Base-by-base conservation (phyloP, 2,797 vertebrate genomes). In the Semaprochilodus insignis region DNA sequence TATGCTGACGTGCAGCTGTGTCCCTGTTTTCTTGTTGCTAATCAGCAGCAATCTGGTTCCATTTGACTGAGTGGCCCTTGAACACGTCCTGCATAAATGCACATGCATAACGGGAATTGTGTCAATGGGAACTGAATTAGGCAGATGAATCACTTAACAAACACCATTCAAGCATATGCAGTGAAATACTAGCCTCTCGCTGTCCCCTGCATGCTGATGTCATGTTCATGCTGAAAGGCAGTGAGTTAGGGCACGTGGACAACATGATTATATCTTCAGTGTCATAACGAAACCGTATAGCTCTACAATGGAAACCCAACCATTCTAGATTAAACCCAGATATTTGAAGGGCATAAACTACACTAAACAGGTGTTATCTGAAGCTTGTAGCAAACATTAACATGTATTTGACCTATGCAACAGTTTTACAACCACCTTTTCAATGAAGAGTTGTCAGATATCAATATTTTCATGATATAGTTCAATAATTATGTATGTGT, bases 71-170 rank as follows among this genome's bases (percentile, higher is more conserved):
- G 17, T 74, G 11, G 34, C 34, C 52, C 51, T 77, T 73, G 36
- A 65, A 72, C n/a, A 44, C 44, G 63, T 78, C 65, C 60, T 72
- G 81, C 16, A 16, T 77, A 36, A 62, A 79, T 63, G 71, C 60
- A 1, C 48, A 23, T 54, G 52, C 66, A 72, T 44, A 44, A 15
- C 70, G 31, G 55, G 59, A 55, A 59, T 23, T 73, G 31, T 51
- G 65, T 71, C 59, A 72, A 79, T 59, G 21, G 48, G 14, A 73
- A 19, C 2, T 70, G 48, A 80, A 62, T 54, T 54, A 72, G 63
- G 31, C 51, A 44, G 34, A 31, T 13, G 67, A 73, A 78, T 72
- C 51, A 51, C 65, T 76, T 79, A 21, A 63, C 59, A 57, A 57
- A 67, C 44, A 57, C 40, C 71, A 59, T 66, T 70, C 19, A 55